phyloP scores from a whole-genome alignment of 2,797 vertebrate genomes.

The Arrhamphus sclerolepis region DNA sequence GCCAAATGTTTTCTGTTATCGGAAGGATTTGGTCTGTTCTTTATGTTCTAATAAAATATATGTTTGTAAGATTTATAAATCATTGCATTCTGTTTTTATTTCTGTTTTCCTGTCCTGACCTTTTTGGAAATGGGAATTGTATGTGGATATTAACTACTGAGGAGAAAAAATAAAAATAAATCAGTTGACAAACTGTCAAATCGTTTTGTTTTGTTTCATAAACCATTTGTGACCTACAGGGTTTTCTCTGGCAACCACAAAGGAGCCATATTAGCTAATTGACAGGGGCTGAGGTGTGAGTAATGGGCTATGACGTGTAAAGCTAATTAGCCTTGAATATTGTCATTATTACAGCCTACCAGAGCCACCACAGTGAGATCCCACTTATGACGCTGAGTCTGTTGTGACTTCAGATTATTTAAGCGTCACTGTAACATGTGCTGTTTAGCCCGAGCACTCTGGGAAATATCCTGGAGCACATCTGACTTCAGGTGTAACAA shows the following conservation, averaged over 20 bases:
- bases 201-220: background rate
- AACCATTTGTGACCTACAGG: conserved; percentile 23
- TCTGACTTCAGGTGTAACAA: conserved; percentile 40
- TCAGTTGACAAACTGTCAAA: too few relatives aligned
- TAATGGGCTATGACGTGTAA: conserved; percentile 46
- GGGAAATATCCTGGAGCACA: conserved; percentile 40
- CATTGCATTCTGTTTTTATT: too few relatives aligned
- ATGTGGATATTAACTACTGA: too few relatives aligned
- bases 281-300: conserved; percentile 34
- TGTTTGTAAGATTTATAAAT: too few relatives aligned
- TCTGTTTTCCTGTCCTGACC: too few relatives aligned
- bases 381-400: background rate
- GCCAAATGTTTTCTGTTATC: too few relatives aligned
- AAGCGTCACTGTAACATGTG: conserved; percentile 21
- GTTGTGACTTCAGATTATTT: conserved; percentile 20
- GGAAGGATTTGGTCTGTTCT: too few relatives aligned
- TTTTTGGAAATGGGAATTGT: too few relatives aligned
- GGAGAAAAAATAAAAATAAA: too few relatives aligned
- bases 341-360: conserved; percentile 26
- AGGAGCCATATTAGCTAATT: conserved; percentile 23
- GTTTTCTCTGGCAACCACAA: conserved; percentile 12
- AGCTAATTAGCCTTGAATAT: conserved; percentile 39
- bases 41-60: too few relatives aligned
- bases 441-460: conserved; percentile 16
- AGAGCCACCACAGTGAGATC: background rate